These are phyloP conservation scores for Myotis lucifugus DNA, from an alignment of 2,113 vertebrate species.

Conservation along the genomic window DNA sequence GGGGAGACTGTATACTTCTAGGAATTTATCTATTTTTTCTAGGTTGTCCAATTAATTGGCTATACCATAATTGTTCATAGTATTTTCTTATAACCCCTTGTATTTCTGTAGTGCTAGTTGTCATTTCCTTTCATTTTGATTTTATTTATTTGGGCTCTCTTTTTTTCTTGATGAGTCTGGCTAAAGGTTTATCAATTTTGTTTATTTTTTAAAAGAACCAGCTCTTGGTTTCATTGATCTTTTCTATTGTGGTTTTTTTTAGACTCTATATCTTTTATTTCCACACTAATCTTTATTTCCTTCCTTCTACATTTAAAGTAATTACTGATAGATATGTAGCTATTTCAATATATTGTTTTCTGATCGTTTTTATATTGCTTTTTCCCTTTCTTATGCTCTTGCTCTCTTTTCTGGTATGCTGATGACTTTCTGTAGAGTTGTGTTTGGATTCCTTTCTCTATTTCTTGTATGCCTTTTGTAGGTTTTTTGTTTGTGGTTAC, in stretches of 20 bases:
- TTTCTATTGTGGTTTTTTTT: not conserved
- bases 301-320: not conserved
- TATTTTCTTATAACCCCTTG: not conserved
- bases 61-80: not conserved
- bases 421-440: not conserved
- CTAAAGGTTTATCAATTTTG: too few relatives aligned
- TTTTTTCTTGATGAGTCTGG: too few relatives aligned
- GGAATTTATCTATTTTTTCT: not conserved
- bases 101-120: not conserved
- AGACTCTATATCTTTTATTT: not conserved
- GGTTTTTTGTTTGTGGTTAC: not conserved
- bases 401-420: not conserved
- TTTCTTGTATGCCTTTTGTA: not conserved
- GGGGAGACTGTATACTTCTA: not conserved
- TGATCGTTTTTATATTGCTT: not conserved
- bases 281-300: not conserved
- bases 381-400: not conserved
- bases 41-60: not conserved
- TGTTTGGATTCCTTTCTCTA: not conserved
- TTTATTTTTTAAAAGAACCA: too few relatives aligned
- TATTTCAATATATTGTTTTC: not conserved
- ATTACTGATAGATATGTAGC: not conserved
- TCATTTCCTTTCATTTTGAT: not conserved
- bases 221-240: not conserved
- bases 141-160: not conserved